Conservation (phyloP, 2,888 invertebrate genomes). For the Platypus cylindrus region DNA sequence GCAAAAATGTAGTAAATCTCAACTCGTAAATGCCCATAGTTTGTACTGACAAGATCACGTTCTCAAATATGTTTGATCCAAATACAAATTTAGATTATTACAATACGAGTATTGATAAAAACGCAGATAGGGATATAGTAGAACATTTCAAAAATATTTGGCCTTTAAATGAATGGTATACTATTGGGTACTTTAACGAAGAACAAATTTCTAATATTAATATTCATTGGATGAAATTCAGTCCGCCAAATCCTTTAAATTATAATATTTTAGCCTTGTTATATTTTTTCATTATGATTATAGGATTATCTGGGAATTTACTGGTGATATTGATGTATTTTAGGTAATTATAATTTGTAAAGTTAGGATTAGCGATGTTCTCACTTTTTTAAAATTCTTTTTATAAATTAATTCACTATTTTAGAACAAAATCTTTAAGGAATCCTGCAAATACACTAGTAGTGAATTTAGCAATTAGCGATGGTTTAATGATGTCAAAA, state of each 20-base stretch:
- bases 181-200: slow-evolving; percentile 43
- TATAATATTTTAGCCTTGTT: slow-evolving; percentile 49
- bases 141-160: slow-evolving; percentile 26
- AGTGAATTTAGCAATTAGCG: slow-evolving; percentile 63
- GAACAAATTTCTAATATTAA: slow-evolving; percentile 49
- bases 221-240: slow-evolving; percentile 58
- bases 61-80: too few relatives aligned
- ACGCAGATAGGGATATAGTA: too few relatives aligned
- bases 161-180: slow-evolving; percentile 40
- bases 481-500: slow-evolving; percentile 58
- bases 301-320: slow-evolving; percentile 58
- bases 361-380: not conserved
- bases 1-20: too few relatives aligned
- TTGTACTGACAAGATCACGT: too few relatives aligned
- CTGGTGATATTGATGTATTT: slow-evolving; percentile 60
- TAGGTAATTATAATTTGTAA: slow-evolving; percentile 41
- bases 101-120: too few relatives aligned
- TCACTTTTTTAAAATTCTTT: slow-evolving; percentile 1
- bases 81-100: too few relatives aligned
- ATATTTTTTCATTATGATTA: slow-evolving; percentile 48
- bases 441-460: slow-evolving; percentile 65
- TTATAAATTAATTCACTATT: slow-evolving; percentile 20
- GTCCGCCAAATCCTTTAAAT: slow-evolving; percentile 44
- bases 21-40: too few relatives aligned
- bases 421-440: slow-evolving; percentile 55